phyloP scores from a whole-genome alignment of 2,113 vertebrate species.

The Indicator indicator region DNA sequence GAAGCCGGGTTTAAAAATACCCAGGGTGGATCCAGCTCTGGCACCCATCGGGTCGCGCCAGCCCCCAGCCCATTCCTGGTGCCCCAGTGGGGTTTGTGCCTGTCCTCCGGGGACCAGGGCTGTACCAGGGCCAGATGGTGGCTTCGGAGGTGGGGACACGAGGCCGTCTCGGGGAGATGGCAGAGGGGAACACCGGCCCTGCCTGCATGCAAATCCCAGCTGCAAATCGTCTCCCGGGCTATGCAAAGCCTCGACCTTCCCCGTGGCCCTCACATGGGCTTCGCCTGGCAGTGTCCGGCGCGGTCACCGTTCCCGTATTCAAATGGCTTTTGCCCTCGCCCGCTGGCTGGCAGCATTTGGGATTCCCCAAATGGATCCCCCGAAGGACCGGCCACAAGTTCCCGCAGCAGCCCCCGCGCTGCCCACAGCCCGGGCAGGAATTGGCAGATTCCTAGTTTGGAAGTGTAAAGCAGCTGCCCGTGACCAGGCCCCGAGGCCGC shows the following conservation, averaged over 20 bases:
- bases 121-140: not conserved
- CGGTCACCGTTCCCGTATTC: rapidly evolving
- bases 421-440: not conserved
- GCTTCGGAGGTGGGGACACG: not conserved
- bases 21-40: not conserved
- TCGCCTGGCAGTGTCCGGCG: not conserved
- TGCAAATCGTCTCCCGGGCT: not conserved
- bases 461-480: not conserved
- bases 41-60: not conserved
- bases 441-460: not conserved
- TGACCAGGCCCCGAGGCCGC: not conserved
- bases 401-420: rapidly evolving
- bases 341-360: rapidly evolving
- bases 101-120: rapidly evolving
- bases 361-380: not conserved
- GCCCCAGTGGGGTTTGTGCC: not conserved
- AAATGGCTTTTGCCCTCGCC: not conserved
- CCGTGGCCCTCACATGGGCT: rapidly evolving
- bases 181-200: rapidly evolving
- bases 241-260: not conserved
- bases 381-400: not conserved
- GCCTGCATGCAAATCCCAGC: not conserved
- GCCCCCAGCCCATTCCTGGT: not conserved
- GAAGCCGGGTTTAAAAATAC: slow-evolving; percentile 40
- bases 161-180: not conserved